phyloP scores from a whole-genome alignment of 2,113 vertebrate genomes.

The Alces alces region DNA sequence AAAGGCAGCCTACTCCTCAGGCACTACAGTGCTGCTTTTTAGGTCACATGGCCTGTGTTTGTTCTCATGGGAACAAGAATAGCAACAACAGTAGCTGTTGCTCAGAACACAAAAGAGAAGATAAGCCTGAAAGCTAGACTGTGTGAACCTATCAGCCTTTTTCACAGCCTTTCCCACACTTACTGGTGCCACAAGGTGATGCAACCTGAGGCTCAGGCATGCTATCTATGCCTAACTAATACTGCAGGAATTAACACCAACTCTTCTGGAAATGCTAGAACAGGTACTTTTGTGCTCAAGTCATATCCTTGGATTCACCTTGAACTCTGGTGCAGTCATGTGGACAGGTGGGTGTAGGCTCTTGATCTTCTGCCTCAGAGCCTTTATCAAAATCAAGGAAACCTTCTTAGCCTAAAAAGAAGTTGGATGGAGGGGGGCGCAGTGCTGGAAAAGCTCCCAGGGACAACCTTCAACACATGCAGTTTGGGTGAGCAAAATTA shows the following conservation, averaged over 20 bases:
- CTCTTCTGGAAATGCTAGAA: not conserved
- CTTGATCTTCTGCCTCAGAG: not conserved
- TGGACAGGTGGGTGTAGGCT: not conserved
- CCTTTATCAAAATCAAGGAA: not conserved
- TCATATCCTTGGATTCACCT: not conserved
- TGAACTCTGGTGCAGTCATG: not conserved
- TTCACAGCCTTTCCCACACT: conserved; percentile 4
- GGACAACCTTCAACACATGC: not conserved
- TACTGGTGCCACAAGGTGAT: not conserved
- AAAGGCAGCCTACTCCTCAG: not conserved
- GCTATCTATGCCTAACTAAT: not conserved
- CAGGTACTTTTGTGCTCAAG: not conserved
- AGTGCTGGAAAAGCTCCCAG: not conserved
- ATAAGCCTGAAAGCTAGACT: conserved; percentile 15
- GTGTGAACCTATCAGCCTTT: not conserved
- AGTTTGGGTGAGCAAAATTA: not conserved
- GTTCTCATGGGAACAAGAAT: conserved; percentile 27
- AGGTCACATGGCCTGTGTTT: not conserved
- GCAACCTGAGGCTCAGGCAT: not conserved
- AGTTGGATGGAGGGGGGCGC: accelerated
- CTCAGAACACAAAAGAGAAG: conserved; percentile 37
- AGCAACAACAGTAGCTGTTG: not conserved
- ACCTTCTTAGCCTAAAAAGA: not conserved
- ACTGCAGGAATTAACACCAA: not conserved
- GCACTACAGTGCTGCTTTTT: not conserved